Base-by-base conservation (phyloP, 92 coral and sea anemone species). In the Epizoanthus rinbou region DNA sequence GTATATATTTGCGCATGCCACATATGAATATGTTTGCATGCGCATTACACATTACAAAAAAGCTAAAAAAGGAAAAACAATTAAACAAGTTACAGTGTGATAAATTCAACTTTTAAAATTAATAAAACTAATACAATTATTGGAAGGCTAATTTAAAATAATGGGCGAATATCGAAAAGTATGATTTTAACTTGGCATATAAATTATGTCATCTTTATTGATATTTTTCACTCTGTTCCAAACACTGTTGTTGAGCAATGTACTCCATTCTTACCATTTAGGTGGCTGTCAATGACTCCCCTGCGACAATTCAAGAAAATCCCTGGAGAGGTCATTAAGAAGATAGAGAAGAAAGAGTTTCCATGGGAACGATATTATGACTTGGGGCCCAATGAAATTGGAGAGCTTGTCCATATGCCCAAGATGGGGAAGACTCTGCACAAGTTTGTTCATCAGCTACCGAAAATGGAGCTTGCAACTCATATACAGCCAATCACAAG, bases 211-310 rank as follows among this genome's bases (percentile, higher is more conserved):
- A 9, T 50, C 43, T 50, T 9, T 10, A 50, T 50, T 11, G 15
- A 50, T 50, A 50, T 67, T 1, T 33, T 4, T 14, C 7, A 67
- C 18, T 14, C 9, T 33, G 5, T 33, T 33, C 22, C 24, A 33
- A 22, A 73, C 22, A 31, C 43, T 73, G 24, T 57, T 73, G 14
- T 16, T 22, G 17, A 8, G 9, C 4, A 58, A 8, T 17, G 47
- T 84, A 18, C 21, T 16, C 16, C 9, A 24, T 87, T 57, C 25
- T 8, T 75, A 10, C 69, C 24, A 37, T 17, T 21, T 11, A 96
- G 99, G 99, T 96, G 99, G 99, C 88, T 96, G 43, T 96, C 99
- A 9, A 96, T 96, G 99, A 90, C 98, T 64, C 99, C 99, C 31
- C 84, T 96, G 69, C 93, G 99, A 16, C 99, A 96, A 84, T 96